phyloP scores from a whole-genome alignment of 1,140 invertebrate species.

The Nautilus pompilius region DNA sequence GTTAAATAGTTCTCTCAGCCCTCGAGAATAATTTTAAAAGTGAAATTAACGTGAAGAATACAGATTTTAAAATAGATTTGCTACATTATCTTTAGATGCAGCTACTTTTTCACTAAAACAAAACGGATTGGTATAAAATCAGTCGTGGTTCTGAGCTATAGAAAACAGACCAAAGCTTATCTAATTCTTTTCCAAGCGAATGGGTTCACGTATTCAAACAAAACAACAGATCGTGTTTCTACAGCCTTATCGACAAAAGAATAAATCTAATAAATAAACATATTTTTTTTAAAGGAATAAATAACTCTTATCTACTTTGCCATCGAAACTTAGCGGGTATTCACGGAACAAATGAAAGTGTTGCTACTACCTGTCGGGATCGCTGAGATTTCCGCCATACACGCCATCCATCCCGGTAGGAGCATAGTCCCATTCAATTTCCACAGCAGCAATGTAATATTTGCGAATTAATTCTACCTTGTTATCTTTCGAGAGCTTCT shows the following conservation, averaged over 20 bases:
- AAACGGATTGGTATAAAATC: too few species aligned
- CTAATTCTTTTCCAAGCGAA: not conserved
- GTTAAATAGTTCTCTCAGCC: too few species aligned
- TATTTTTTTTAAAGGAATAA: too few species aligned
- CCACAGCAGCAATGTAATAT: slow-evolving; percentile 20
- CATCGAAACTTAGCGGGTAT: not conserved
- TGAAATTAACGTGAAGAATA: too few species aligned
- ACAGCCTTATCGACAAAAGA: not conserved
- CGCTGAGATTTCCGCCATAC: slow-evolving; percentile 6
- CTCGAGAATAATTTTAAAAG: too few species aligned
- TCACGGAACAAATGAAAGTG: not conserved
- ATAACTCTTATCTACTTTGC: too few species aligned
- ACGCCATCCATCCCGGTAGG: slow-evolving; percentile 20
- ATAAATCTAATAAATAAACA: not conserved
- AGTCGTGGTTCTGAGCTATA: too few species aligned
- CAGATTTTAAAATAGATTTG: too few species aligned
- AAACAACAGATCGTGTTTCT: slow-evolving; percentile 1
- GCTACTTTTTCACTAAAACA: too few species aligned
- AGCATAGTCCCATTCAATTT: slow-evolving; percentile 29
- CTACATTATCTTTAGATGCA: too few species aligned
- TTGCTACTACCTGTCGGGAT: slow-evolving; percentile 2
- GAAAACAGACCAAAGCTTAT: too few species aligned
- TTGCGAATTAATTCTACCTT: slow-evolving; percentile 12
- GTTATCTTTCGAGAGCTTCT: not conserved
- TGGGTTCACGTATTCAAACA: too few species aligned